These are phyloP conservation scores for Eulemur coronatus DNA, from an alignment of 2,797 vertebrate genomes.

Conservation along the genomic window DNA sequence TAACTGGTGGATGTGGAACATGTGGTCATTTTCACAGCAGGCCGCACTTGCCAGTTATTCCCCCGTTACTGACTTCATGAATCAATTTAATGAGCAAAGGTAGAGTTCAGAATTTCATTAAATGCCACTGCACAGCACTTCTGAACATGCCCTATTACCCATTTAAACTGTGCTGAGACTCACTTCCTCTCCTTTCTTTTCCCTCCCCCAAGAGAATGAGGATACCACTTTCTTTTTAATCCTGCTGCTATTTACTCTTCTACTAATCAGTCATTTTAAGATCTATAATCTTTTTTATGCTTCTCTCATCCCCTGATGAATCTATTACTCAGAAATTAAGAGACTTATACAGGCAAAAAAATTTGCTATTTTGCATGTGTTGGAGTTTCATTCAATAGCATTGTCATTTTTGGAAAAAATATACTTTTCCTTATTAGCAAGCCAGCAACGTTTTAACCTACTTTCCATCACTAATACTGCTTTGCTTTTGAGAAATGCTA, in stretches of 20 bases:
- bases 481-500: constrained; percentile 70
- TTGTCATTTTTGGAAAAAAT: background rate
- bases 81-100: constrained; percentile 90
- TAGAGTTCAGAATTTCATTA: constrained; percentile 89
- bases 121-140: constrained; percentile 61
- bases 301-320: constrained; percentile 60
- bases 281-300: constrained; percentile 32
- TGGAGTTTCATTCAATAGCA: constrained; percentile 43
- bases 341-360: constrained; percentile 47
- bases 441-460: constrained; percentile 58
- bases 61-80: constrained; percentile 89
- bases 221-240: background rate
- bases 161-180: constrained; percentile 44
- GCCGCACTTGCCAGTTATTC: constrained; percentile 84
- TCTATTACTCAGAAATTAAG: constrained; percentile 49
- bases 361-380: background rate
- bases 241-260: constrained; percentile 57
- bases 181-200: constrained; percentile 26
- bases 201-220: background rate
- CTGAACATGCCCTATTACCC: constrained; percentile 58
- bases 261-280: constrained; percentile 43
- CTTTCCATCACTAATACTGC: constrained; percentile 39
- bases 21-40: constrained; percentile 77
- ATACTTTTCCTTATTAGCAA: constrained; percentile 56
- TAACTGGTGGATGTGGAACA: constrained; percentile 83